Evolutionary conservation across 1,140 invertebrate genomes (phyloP), one percentile per base, ranked within the genome.

Genomic region (Coelopa frigida): DNA sequence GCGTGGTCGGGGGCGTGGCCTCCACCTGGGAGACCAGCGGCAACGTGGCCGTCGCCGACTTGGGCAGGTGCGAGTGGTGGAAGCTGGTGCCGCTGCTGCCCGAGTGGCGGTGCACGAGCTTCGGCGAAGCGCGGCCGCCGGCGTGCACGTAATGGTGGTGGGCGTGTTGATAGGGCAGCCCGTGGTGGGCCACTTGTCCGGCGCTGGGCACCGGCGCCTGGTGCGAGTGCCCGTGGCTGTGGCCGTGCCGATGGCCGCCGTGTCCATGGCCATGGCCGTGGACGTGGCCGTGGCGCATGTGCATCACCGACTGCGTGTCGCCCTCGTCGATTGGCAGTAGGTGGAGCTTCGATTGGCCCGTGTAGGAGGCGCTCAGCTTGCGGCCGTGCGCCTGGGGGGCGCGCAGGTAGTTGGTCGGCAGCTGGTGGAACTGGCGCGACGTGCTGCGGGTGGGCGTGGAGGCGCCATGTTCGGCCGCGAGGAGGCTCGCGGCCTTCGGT

Each of bases 351-450:
- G 64, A 67, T 54, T 68, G 62, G 43, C 61, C 52, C 40, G 61
- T 64, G 40, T 69, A 70, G 31, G 63, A 64, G 42, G 67, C 63
- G 49, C 66, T 69, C 5, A 70, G 54, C 44, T 70, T 70, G 44
- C 68, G 61, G 11, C 53, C 55, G 32, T 63, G 57, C 2, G 59
- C 50, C 47, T 63, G 58, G 10, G 67, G 67, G 4, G 68, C 57
- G 21, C 67, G 56, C 46, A 70, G 44, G 38, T 72, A 72, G 50
- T 49, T 69, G n/a, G 67, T 65, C 12, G 71, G 70, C 51, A 72
- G 70, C 54, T 77, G 75, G 48, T 77, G 74, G 53, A 75, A 78
- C 50, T 77, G 74, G 27, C 75, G 73, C 44, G 70, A 71, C 46
- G 70, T 68, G 26, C 68, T 68, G 26, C 68, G 72, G 21, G 65